phyloP scores from a whole-genome alignment of 2,113 vertebrate genomes.

The Rhinolophus sinicus region DNA sequence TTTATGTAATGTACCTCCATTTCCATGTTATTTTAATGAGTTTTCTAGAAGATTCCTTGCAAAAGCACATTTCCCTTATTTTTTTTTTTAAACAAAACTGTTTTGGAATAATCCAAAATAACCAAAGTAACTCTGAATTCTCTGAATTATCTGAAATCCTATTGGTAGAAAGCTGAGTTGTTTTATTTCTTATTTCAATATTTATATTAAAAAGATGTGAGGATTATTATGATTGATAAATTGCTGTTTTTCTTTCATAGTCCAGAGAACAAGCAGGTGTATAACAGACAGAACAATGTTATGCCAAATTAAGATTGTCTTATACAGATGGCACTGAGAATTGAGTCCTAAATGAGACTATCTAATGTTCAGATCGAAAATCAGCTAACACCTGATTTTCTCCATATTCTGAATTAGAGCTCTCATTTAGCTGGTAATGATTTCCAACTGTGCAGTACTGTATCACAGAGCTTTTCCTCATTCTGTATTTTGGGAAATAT shows the following conservation, averaged over 20 bases:
- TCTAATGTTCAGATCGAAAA: constrained; percentile 83
- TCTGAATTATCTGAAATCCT: constrained; percentile 55
- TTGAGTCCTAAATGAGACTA: constrained; percentile 86
- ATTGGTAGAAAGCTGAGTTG: constrained; percentile 55
- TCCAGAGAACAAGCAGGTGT: constrained; percentile 85
- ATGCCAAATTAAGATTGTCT: constrained; percentile 86
- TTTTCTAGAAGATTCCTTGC: constrained; percentile 22
- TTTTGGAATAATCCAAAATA: constrained; percentile 57
- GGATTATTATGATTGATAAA: constrained; percentile 77
- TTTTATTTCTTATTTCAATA: constrained; percentile 74
- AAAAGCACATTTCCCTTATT: not conserved
- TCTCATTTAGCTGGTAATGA: constrained; percentile 76
- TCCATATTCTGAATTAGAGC: constrained; percentile 71
- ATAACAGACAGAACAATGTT: constrained; percentile 83
- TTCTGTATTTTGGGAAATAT: constrained; percentile 71
- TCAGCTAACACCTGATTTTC: constrained; percentile 78
- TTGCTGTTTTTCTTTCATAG: constrained; percentile 81
- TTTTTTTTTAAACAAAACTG: not conserved
- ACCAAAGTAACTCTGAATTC: constrained; percentile 64
- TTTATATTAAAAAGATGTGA: constrained; percentile 69
- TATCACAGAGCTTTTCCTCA: constrained; percentile 72
- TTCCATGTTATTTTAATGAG: constrained; percentile 55
- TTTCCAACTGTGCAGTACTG: constrained; percentile 67
- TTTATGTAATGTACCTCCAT: constrained; percentile 28
- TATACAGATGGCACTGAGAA: constrained; percentile 83